Base-by-base conservation (phyloP, 2,888 invertebrate genomes). In the Schizaphis graminum region DNA sequence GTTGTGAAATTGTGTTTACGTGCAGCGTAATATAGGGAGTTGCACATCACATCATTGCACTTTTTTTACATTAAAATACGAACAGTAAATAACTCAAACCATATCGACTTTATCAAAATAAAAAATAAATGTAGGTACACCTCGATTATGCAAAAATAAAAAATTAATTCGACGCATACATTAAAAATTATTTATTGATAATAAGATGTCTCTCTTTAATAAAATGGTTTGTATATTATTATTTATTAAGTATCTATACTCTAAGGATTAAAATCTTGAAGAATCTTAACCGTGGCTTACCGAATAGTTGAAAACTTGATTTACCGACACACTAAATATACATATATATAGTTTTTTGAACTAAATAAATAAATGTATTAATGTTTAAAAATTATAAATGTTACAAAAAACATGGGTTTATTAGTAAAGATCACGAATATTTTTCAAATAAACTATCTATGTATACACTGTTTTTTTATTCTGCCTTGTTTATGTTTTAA, bases 1-100 rank as follows among this genome's bases (percentile, higher is more conserved):
- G 86, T 94, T 94, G 90, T 94, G 94, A 94, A 94, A 94, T 90
- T 94, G 86, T 49, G 61, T 90, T 90, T 86, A 90, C 61, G 94
- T 94, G 90, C 89, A 61, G 90, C 90, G 57, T 94, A 94, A 85
- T 86, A 35, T 86, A 41, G 89, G 89, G 53, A 93, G 89, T 93
- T 84, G 89, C 89, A 90, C 89, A 77, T 93, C 89, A 35, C n/a
- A 56, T n/a, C n/a, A 84, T 56, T 28, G 61, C 61, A 16, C 86
- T 88, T 88, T 92, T 91, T 91, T 92, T 61, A 11, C 61, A n/a
- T 61, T 44, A 47, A 44, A 92, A 87, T 49, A 2, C n/a, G 61
- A 87, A 87, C 56, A 13, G 41, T 56, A 21, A 91, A 67, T 90
- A 87, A 61, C 28, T 57, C n/a, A 26, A 44, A 47, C 24, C 44